A percentile compares a stretch with the other conserved stretches of the same genome.
phyloP scores from a whole-genome alignment of 2,888 invertebrate species.

The Heteromyza rotundicornis region DNA sequence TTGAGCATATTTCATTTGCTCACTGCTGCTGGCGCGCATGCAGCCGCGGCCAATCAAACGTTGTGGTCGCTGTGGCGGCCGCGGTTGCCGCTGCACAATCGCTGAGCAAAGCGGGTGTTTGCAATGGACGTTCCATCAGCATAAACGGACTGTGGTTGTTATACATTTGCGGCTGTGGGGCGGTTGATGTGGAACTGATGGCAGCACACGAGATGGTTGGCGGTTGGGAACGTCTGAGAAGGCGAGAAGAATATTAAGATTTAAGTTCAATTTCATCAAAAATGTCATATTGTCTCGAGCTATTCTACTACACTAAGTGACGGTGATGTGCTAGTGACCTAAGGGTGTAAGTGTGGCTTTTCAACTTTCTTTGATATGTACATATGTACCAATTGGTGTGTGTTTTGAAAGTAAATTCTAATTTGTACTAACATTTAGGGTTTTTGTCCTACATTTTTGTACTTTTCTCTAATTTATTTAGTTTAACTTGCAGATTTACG shows the following conservation, averaged over 20 bases:
- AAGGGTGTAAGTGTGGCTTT: no score
- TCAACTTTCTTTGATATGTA: no score
- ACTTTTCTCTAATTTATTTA: slow-evolving; percentile 42
- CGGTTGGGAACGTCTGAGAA: slow-evolving; percentile 33
- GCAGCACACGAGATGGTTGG: slow-evolving; percentile 30
- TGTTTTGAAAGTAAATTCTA: slow-evolving; percentile 16
- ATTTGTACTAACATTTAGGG: slow-evolving; percentile 9
- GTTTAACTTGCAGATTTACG: slow-evolving; percentile 55
- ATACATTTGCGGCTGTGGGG: slow-evolving; percentile 11
- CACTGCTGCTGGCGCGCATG: slow-evolving; percentile 11
- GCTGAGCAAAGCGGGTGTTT: slow-evolving; percentile 40
- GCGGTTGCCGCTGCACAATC: slow-evolving; percentile 23
- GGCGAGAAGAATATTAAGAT: slow-evolving; percentile 6
- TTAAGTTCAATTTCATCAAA: background rate
- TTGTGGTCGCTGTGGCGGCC: slow-evolving; percentile 16
- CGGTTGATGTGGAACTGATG: slow-evolving; percentile 27
- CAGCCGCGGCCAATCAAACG: slow-evolving; percentile 32
- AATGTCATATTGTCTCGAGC: no score
- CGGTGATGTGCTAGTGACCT: no score
- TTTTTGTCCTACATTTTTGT: slow-evolving; percentile 12
- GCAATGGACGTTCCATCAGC: slow-evolving; percentile 34
- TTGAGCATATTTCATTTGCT: no score
- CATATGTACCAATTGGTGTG: no score
- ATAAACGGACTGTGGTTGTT: slow-evolving; percentile 26
- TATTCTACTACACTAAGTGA: no score